phyloP scores from a whole-genome alignment of 2,113 vertebrate species.

The Zosterops borbonicus region DNA sequence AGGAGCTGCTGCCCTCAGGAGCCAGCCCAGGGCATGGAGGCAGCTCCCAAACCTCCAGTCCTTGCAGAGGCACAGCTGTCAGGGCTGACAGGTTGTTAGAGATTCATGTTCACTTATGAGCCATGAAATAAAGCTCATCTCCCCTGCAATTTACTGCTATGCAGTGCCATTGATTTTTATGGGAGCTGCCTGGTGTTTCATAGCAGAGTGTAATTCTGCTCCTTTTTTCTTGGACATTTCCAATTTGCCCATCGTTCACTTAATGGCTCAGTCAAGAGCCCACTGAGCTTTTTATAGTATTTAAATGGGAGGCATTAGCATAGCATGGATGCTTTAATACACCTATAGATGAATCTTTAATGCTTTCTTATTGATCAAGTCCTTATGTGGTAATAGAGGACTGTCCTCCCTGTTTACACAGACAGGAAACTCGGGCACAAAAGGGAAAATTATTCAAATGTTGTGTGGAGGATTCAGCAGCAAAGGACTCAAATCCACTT shows the following conservation, averaged over 20 bases:
- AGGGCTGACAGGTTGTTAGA: background rate
- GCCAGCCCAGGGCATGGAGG: background rate
- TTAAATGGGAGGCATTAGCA: constrained; percentile 7
- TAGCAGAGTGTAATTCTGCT: background rate
- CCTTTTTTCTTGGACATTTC: background rate
- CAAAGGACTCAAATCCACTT: background rate
- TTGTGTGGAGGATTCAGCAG: background rate
- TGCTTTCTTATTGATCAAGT: background rate
- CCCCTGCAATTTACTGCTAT: constrained; percentile 13
- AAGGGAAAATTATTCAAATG: background rate
- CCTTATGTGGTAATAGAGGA: background rate
- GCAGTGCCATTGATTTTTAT: constrained; percentile 39
- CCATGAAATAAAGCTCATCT: constrained; percentile 51
- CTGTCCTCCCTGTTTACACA: background rate
- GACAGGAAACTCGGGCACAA: background rate
- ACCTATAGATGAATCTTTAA: background rate
- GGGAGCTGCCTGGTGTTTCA: constrained; percentile 24
- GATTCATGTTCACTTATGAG: constrained; percentile 12
- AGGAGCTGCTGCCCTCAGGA: background rate
- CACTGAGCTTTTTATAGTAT: background rate
- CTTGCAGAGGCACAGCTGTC: background rate
- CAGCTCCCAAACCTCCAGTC: fast-evolving
- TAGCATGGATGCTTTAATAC: constrained; percentile 13
- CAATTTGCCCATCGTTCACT: background rate
- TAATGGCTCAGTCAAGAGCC: constrained; percentile 13